Percentiles rank a stretch among this genome's conserved stretches.
phyloP scores from a whole-genome alignment of 2,888 invertebrate genomes.

The Nesidiocoris tenuis region DNA sequence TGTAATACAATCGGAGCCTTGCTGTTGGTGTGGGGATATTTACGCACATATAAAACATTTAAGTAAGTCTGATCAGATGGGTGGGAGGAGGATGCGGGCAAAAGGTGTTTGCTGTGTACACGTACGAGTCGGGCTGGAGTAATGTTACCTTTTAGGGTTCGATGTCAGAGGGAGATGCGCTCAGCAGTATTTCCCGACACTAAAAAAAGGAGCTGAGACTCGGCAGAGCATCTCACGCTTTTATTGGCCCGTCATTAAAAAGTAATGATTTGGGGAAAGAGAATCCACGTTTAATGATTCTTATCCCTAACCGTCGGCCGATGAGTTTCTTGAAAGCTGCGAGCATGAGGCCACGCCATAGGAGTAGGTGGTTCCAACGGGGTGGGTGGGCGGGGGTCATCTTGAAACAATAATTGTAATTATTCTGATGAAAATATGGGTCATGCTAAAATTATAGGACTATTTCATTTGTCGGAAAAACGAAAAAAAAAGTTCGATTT shows the following conservation, averaged over 20 bases:
- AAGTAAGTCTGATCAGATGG: too few relatives aligned
- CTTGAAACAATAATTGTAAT: too few relatives aligned
- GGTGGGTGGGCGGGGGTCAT: too few relatives aligned
- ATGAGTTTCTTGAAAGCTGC: constrained; percentile 15
- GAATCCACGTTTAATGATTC: constrained; percentile 30
- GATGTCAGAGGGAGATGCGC: neutral
- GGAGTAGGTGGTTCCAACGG: too few relatives aligned
- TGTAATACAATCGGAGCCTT: too few relatives aligned
- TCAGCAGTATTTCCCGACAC: constrained; percentile 19
- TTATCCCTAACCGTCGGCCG: constrained; percentile 19
- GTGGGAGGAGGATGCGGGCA: neutral
- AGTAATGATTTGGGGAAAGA: constrained; percentile 35
- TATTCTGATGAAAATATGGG: too few relatives aligned
- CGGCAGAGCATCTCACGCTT: constrained; percentile 12
- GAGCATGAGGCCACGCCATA: constrained; percentile 31
- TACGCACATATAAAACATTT: too few relatives aligned
- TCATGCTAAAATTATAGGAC: too few relatives aligned
- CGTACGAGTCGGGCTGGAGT: neutral
- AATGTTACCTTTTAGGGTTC: constrained; percentile 22
- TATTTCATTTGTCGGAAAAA: too few relatives aligned
- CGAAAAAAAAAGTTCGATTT: too few relatives aligned
- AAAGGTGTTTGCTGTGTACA: neutral
- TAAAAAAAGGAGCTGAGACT: constrained; percentile 16
- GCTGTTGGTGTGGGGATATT: too few relatives aligned
- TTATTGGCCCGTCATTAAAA: constrained; percentile 38